These are phyloP conservation scores for Alloplasta piceator DNA, from an alignment of 2,888 invertebrate genomes.

Conservation along the genomic window DNA sequence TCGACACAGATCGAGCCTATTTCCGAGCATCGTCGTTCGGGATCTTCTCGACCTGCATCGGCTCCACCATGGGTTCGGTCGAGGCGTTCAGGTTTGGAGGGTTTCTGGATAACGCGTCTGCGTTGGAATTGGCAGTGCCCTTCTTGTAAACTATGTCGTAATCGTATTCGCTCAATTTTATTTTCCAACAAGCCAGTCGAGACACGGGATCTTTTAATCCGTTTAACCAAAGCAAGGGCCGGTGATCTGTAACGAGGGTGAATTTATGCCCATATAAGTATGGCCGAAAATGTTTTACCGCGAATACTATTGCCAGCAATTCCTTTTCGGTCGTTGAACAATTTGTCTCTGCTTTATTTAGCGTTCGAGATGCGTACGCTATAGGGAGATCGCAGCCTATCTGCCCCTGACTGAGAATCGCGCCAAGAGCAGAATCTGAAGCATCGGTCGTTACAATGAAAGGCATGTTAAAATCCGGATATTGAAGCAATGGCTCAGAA, in stretches of 20 bases:
- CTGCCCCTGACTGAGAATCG: too few relatives aligned
- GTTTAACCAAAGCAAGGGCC: not conserved
- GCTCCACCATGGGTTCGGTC: not conserved
- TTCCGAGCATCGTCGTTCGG: slow-evolving; percentile 2
- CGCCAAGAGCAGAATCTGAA: too few relatives aligned
- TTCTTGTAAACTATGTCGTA: slow-evolving; percentile 73
- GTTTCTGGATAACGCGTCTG: not conserved
- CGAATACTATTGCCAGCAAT: too few relatives aligned
- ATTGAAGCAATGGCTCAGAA: too few relatives aligned
- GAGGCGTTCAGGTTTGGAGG: slow-evolving; percentile 1
- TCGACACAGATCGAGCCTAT: not conserved
- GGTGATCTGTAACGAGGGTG: not conserved
- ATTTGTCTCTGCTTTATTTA: too few relatives aligned
- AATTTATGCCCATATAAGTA: too few relatives aligned
- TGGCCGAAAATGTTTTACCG: too few relatives aligned
- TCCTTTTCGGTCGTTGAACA: too few relatives aligned
- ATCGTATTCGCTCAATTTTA: slow-evolving; percentile 72
- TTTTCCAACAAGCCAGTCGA: slow-evolving; percentile 54
- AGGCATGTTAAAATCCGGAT: too few relatives aligned
- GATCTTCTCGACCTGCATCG: slow-evolving; percentile 11
- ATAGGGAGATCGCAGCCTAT: too few relatives aligned
- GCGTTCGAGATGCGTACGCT: too few relatives aligned
- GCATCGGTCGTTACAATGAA: too few relatives aligned
- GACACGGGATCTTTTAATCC: slow-evolving; percentile 14
- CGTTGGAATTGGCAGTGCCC: slow-evolving; percentile 71